Base-by-base conservation (phyloP, 1,140 invertebrate genomes). In the Euwallacea similis region DNA sequence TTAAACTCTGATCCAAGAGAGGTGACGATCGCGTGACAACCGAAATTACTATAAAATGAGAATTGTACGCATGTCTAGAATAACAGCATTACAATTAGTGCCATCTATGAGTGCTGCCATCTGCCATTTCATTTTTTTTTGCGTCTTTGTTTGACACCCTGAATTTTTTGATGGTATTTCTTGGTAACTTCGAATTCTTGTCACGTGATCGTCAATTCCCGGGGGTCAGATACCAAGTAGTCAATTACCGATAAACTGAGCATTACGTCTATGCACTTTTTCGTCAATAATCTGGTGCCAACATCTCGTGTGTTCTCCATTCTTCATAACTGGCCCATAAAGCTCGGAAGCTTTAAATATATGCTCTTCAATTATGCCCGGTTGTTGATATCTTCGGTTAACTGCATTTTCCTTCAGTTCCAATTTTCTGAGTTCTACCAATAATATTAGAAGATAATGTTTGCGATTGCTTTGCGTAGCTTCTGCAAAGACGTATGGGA, bases 371-470 rank as follows among this genome's bases (percentile, higher is more conserved):
- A 84, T 81, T 53, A 84, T 79, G 41, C 83, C 78, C 0, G 77
- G 77, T 13, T 81, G 78, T 9, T 80, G 80, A 7, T 82, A 78
- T n/a, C 81, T 79, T 11, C 74, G 66, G 6, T 77, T 76, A 7
- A 83, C 80, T 0, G 79, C 79, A 3, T 74, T 68, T 59, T 86
- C 82, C 7, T 82, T 79, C 3, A 76, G 75, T n/a, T 78, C 69
- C 16, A 89, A 78, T 74, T 87, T 89, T 41, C 87, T 83, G 2
- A 88, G 73, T 71, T 88, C 86, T 83, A 43, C 8, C 7, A 61
- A 58, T 58, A 58, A 13, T 33, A 33, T 33, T 33, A 6, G 2
- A 50, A 1, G 47, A 50, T 10, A 50, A 55, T 62, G 41, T 64
- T 3, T n/a, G 66, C 2, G 13, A 2, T 16, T 0, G 13, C 0